A percentile compares a stretch with the other conserved stretches of the same genome.
Conservation (phyloP, 1,140 invertebrate genomes). For the Sinonovacula constricta region DNA sequence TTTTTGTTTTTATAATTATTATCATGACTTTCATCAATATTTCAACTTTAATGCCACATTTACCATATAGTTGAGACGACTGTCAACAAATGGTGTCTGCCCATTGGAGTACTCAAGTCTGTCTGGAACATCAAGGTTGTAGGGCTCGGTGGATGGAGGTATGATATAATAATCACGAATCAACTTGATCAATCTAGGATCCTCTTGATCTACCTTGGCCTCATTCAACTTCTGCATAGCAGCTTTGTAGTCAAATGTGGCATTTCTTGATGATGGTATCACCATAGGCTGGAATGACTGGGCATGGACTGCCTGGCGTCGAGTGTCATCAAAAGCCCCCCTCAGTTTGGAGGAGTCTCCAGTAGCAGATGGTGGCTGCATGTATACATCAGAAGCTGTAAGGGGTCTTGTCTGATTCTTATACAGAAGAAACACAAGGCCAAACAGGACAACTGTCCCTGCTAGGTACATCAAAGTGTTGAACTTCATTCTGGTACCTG, state of each 20-base stretch:
- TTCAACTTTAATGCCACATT: conserved; percentile 6
- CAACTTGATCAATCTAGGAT: conserved; percentile 45
- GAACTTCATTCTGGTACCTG: not conserved
- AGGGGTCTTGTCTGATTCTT: conserved; percentile 18
- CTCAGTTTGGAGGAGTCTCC: not conserved
- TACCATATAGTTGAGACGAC: conserved; percentile 56
- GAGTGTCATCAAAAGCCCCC: not conserved
- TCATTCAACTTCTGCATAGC: conserved; percentile 46
- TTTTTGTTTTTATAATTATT: too few species aligned
- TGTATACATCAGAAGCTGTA: conserved; percentile 1
- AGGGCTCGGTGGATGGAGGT: conserved; percentile 45
- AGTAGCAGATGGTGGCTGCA: not conserved
- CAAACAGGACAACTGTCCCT: not conserved
- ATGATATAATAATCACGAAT: conserved; percentile 54
- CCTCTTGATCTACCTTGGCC: conserved; percentile 22
- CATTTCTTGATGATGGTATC: conserved; percentile 15
- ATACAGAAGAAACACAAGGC: conserved; percentile 20
- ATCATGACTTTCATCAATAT: too few species aligned
- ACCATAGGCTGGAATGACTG: conserved; percentile 28
- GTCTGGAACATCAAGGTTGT: conserved; percentile 33
- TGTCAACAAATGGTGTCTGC: conserved; percentile 57
- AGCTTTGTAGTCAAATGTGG: conserved; percentile 44
- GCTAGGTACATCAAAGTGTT: not conserved
- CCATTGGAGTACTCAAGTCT: conserved; percentile 56
- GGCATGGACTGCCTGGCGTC: conserved; percentile 11